Conservation (phyloP, 2,888 invertebrate genomes). For the Atrina japonica region DNA sequence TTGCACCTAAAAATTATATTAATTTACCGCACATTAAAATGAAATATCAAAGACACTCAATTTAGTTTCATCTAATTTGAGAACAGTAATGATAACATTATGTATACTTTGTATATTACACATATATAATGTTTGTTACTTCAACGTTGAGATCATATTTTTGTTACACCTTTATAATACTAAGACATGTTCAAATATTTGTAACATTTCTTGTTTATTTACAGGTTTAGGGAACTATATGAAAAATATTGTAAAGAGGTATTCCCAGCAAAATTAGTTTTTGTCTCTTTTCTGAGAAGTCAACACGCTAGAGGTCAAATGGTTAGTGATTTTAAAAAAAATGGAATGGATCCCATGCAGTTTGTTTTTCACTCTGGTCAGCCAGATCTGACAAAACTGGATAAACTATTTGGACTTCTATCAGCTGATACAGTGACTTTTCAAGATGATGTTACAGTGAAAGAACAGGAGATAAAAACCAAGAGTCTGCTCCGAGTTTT, state of each 20-base stretch:
- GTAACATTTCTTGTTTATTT: slow-evolving; percentile 30
- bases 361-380: slow-evolving; percentile 71
- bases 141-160: too few relatives aligned
- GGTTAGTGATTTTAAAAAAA: slow-evolving; percentile 64
- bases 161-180: too few relatives aligned
- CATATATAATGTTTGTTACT: too few relatives aligned
- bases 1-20: too few relatives aligned
- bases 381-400: slow-evolving; percentile 80
- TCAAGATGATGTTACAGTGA: slow-evolving; percentile 60
- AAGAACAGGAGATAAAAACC: slow-evolving; percentile 55
- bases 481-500: slow-evolving; percentile 58
- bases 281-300: slow-evolving; percentile 78
- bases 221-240: slow-evolving; percentile 74
- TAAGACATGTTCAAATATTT: too few relatives aligned
- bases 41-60: too few relatives aligned
- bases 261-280: slow-evolving; percentile 78
- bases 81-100: too few relatives aligned
- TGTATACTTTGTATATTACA: too few relatives aligned
- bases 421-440: slow-evolving; percentile 70
- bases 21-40: too few relatives aligned
- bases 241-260: slow-evolving; percentile 78
- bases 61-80: too few relatives aligned
- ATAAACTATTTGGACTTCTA: slow-evolving; percentile 78
- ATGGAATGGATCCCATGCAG: slow-evolving; percentile 70
- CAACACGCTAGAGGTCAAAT: slow-evolving; percentile 77